Evolutionary conservation across 2,113 vertebrate genomes (phyloP).

Genomic region (Columbina picui): DNA sequence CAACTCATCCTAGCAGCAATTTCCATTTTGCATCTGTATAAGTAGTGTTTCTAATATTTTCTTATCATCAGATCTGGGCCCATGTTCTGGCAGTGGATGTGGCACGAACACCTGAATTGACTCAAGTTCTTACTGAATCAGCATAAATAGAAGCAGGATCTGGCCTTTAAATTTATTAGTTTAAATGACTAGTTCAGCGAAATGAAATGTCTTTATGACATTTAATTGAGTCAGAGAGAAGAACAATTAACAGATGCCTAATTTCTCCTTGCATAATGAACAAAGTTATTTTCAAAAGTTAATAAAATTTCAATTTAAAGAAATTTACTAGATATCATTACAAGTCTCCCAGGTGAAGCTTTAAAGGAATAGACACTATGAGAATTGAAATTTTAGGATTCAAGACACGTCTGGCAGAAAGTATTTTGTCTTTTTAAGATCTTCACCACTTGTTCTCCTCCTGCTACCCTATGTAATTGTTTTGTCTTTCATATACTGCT

Average conservation of each 20-base stretch:
- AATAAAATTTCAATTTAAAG: neutral
- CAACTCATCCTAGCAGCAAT: neutral
- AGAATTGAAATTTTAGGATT: neutral
- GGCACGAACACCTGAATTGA: neutral
- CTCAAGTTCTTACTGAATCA: neutral
- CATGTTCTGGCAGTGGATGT: neutral
- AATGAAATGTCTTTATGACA: neutral
- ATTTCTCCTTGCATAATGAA: neutral
- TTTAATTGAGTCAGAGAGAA: neutral
- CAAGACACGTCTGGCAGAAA: neutral
- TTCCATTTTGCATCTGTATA: neutral
- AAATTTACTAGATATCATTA: neutral
- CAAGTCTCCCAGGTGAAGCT: neutral
- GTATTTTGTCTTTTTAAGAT: neutral
- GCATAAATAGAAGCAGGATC: neutral
- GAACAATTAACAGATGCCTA: neutral
- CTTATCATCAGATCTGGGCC: neutral
- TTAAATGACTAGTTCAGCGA: neutral
- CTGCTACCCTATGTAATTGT: neutral
- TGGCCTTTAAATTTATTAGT: neutral
- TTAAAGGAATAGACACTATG: neutral
- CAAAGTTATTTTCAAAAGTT: neutral
- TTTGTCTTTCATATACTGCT: neutral
- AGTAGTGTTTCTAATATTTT: neutral
- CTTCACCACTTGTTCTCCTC: neutral